Evolutionary conservation across 2,888 invertebrate genomes (phyloP), one percentile per base, ranked within the genome.

Genomic region (Drosophila eohydei): DNA sequence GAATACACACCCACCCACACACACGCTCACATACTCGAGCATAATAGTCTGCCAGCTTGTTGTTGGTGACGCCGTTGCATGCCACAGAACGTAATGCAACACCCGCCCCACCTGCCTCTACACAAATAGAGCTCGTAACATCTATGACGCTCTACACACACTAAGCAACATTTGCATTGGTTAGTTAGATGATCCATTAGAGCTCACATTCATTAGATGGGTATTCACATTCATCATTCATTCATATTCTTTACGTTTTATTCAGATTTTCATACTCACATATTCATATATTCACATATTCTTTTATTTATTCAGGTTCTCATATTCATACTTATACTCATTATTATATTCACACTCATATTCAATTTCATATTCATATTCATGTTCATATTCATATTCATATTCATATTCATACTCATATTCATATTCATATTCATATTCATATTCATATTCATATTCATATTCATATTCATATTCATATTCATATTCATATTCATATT

Each of bases 1-100:
- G 57, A 67, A 74, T 28, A 54, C 60, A 52, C 68, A 67, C 57
- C 51, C 46, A 61, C 54, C 54, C 43, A 50, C 44, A 59, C 56
- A 74, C 12, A 50, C 43, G 11, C n/a, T 38, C 30, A 46, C 38
- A 58, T 4, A 51, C 28, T 43, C n/a, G 21, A 34, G 56, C 51
- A 21, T 67, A 48, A 50, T 50, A 21, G 32, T 34, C 32, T 50
- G 12, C 34, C 16, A 50, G 34, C 26, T 48, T 71, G 56, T 26
- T 50, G 57, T 26, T 46, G 57, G 40, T 63, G 68, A 51, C 58
- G 69, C 65, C 67, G 36, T 55, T 57, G 54, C 55, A 71, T 74
- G 78, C 82, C 85, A 64, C 78, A 80, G 71, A 67, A 75, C 80
- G 72, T 78, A 65, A 54, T 74, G 72, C 65, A 32, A 21, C 32